Conservation (phyloP, 2,888 invertebrate species). For the Belgica antarctica region DNA sequence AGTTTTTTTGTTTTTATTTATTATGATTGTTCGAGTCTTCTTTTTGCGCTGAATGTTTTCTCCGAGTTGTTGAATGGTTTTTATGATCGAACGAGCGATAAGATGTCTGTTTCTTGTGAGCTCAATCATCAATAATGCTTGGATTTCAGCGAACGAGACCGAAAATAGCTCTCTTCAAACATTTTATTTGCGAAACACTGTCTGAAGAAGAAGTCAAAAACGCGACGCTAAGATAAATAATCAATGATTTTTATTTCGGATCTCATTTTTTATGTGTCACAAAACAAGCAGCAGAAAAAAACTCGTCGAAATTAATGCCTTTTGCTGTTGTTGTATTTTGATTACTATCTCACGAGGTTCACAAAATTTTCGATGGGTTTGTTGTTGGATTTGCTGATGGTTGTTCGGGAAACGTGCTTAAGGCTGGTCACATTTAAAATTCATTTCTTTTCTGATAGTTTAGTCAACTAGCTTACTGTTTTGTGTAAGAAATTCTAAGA, state of each 20-base stretch:
- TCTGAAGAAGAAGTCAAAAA: neutral
- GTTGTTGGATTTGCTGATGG: too few species aligned
- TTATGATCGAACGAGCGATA: too few species aligned
- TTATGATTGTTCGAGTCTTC: neutral
- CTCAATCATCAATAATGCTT: too few species aligned
- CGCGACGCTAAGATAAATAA: neutral
- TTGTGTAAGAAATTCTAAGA: too few species aligned
- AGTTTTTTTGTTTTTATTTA: neutral
- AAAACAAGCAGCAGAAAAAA: neutral
- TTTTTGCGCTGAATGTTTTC: too few species aligned
- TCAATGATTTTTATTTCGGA: neutral
- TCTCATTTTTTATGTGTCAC: neutral
- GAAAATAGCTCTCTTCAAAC: neutral
- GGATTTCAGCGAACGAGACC: too few species aligned
- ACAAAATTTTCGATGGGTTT: neutral
- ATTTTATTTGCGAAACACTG: neutral
- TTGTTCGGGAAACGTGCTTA: neutral
- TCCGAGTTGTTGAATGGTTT: too few species aligned
- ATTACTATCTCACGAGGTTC: slow-evolving; percentile 37
- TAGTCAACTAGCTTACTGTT: too few species aligned
- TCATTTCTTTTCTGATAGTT: too few species aligned
- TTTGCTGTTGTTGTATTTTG: slow-evolving; percentile 24
- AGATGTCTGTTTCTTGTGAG: too few species aligned
- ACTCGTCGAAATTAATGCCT: slow-evolving; percentile 16
- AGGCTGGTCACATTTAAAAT: too few species aligned